Conservation (phyloP, 2,797 vertebrate species). For the Rhodeus uyekii region DNA sequence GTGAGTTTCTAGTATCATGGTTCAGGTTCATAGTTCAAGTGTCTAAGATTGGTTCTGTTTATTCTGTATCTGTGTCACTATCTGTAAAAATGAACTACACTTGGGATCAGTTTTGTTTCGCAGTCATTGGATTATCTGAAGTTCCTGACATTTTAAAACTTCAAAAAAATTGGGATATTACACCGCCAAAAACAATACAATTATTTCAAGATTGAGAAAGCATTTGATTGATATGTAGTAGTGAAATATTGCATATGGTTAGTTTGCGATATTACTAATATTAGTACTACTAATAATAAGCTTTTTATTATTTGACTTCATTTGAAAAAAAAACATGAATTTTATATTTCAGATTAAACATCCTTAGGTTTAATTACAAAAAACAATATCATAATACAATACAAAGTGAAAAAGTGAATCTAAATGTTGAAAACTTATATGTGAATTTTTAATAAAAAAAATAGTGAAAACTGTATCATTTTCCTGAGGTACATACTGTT, state of each 20-base stretch:
- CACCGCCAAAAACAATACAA: background rate
- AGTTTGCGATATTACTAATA: background rate
- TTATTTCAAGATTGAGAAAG: background rate
- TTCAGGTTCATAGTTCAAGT: background rate
- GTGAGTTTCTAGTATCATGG: background rate
- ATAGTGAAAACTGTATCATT: slow-evolving; percentile 25
- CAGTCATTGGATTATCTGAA: background rate
- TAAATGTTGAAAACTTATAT: slow-evolving; percentile 71
- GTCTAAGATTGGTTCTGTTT: background rate
- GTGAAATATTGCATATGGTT: background rate
- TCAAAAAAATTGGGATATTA: background rate
- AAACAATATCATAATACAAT: slow-evolving; percentile 64
- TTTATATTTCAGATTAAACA: slow-evolving; percentile 4
- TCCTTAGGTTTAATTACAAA: slow-evolving; percentile 78
- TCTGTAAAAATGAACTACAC: background rate
- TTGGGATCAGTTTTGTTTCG: background rate
- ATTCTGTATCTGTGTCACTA: background rate
- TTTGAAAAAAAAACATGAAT: background rate
- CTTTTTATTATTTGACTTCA: background rate
- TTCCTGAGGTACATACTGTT: slow-evolving; percentile 49
- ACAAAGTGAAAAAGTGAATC: slow-evolving; percentile 67
- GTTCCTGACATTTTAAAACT: background rate
- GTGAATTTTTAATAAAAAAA: slow-evolving; percentile 51
- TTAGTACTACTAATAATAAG: too few species aligned
- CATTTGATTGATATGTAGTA: background rate